phyloP scores from a whole-genome alignment of 2,113 vertebrate species.

The Malurus alboscapulatus region DNA sequence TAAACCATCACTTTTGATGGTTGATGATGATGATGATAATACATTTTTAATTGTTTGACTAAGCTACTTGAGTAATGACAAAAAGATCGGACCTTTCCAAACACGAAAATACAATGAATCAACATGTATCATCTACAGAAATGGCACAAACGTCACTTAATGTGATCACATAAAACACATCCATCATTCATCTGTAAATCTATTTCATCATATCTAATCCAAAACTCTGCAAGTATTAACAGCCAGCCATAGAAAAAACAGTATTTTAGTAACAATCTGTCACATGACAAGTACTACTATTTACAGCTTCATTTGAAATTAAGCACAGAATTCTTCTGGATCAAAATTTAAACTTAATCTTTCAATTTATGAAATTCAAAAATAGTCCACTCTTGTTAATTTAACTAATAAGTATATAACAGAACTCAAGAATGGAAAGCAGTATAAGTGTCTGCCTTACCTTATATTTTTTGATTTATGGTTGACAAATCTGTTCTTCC shows the following conservation, averaged over 20 bases:
- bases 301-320: background rate
- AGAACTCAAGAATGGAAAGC: background rate
- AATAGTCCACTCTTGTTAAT: background rate
- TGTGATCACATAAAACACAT: conserved; percentile 51
- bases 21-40: background rate
- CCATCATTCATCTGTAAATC: conserved; percentile 41
- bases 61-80: conserved; percentile 51
- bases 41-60: conserved; percentile 48
- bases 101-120: conserved; percentile 56
- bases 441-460: background rate
- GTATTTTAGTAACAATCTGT: background rate
- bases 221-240: background rate
- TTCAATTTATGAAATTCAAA: background rate
- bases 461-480: background rate
- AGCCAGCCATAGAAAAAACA: background rate
- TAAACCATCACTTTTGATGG: conserved; percentile 9
- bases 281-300: background rate
- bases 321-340: background rate
- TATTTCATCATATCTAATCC: conserved; percentile 22
- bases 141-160: conserved; percentile 49
- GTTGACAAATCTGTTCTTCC: background rate
- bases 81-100: conserved; percentile 50
- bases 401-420: background rate
- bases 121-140: conserved; percentile 57
- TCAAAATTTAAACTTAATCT: background rate